phyloP scores from a whole-genome alignment of 2,113 vertebrate species.

The Chaetorhynchus papuensis region DNA sequence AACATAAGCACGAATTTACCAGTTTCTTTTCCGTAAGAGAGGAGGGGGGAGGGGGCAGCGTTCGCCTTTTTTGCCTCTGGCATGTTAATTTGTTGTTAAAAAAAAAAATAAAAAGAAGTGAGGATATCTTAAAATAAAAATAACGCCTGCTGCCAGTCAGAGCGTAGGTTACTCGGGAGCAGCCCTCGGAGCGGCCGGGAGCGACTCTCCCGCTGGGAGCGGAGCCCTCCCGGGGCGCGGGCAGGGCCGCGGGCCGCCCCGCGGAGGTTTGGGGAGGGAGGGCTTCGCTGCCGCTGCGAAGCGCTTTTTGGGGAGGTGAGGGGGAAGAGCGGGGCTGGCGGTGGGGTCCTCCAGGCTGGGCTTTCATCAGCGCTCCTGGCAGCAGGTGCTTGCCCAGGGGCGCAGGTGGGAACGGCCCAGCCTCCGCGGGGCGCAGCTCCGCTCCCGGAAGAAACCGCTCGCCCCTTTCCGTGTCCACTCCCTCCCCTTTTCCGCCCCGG shows the following conservation, averaged over 20 bases:
- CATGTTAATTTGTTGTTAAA: not conserved
- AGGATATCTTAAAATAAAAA: not conserved
- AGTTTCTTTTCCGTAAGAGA: not conserved
- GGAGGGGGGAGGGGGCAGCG: not conserved
- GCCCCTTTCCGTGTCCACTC: not conserved
- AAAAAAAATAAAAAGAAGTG: not conserved
- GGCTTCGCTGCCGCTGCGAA: not conserved
- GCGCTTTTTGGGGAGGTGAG: not conserved
- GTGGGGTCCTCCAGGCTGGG: not conserved
- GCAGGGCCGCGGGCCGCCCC: not conserved
- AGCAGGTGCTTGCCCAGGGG: conserved; percentile 22
- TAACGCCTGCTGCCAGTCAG: not conserved
- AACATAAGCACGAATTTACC: not conserved
- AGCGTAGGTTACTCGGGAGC: not conserved
- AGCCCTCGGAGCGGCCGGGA: not conserved
- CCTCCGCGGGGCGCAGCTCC: not conserved
- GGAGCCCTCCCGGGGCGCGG: not conserved
- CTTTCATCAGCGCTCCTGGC: not conserved
- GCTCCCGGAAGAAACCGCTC: not conserved
- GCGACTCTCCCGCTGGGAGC: not conserved
- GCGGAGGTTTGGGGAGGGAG: not conserved
- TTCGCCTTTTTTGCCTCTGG: not conserved
- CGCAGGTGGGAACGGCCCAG: not conserved
- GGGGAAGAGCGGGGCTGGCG: not conserved
- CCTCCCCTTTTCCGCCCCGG: not conserved